These are phyloP conservation scores for Pseudoatta argentina DNA, from an alignment of 1,140 invertebrate species.

Conservation along the genomic window DNA sequence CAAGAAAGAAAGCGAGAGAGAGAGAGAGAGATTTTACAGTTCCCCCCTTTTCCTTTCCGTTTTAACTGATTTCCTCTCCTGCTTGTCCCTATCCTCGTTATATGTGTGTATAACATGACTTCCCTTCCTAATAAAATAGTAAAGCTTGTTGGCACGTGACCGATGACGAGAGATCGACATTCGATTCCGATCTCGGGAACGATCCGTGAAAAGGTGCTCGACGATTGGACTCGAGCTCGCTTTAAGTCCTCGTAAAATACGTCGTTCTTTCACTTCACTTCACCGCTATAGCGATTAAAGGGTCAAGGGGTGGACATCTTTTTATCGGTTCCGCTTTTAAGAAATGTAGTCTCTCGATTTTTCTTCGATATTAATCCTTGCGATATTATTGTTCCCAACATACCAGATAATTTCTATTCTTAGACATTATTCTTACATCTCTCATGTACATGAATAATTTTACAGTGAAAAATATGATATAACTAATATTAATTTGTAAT, in stretches of 20 bases:
- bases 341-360: not conserved
- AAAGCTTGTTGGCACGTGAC: slow-evolving; percentile 51
- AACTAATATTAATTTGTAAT: not conserved
- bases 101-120: not conserved
- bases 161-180: slow-evolving; percentile 6
- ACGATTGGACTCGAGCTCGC: slow-evolving; percentile 1
- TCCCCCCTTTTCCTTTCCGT: not conserved
- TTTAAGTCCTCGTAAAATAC: slow-evolving; percentile 45
- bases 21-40: not conserved
- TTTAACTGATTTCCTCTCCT: slow-evolving; percentile 20
- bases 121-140: slow-evolving; percentile 45
- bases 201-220: slow-evolving; percentile 36
- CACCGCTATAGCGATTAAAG: slow-evolving; percentile 9
- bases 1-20: not conserved
- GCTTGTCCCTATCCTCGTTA: not conserved
- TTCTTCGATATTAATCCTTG: not conserved
- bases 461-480: not conserved
- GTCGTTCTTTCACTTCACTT: slow-evolving; percentile 10
- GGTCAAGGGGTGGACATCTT: not conserved
- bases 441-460: slow-evolving; percentile 12
- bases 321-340: not conserved
- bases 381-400: not conserved
- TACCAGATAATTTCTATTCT: not conserved
- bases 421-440: not conserved
- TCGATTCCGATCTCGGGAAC: slow-evolving; percentile 26